These are phyloP conservation scores for Unio pictorum DNA, from an alignment of 2,888 invertebrate species.

Conservation along the genomic window DNA sequence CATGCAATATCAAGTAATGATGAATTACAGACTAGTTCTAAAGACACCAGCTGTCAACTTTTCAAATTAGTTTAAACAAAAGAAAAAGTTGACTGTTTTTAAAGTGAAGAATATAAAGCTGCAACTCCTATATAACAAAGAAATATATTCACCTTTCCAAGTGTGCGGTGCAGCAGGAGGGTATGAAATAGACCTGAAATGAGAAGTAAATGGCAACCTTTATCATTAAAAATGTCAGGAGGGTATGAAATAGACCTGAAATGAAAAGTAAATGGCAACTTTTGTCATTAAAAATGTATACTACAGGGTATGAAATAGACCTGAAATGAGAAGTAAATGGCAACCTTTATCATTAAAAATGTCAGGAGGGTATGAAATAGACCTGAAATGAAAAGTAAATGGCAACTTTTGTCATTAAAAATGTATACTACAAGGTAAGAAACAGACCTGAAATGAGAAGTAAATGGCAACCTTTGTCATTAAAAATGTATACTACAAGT, in stretches of 20 bases:
- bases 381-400: slow-evolving; percentile 53
- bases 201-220: slow-evolving; percentile 1
- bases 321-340: slow-evolving; percentile 44
- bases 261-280: slow-evolving; percentile 13
- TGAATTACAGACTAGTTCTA: too few relatives aligned
- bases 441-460: slow-evolving; percentile 68
- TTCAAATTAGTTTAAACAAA: too few relatives aligned
- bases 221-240: slow-evolving; percentile 46
- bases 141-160: slow-evolving; percentile 70
- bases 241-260: slow-evolving; percentile 73
- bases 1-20: too few relatives aligned
- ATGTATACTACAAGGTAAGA: slow-evolving; percentile 62
- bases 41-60: too few relatives aligned
- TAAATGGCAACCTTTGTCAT: neutral
- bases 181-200: slow-evolving; percentile 73
- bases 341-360: neutral
- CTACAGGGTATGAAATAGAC: slow-evolving; percentile 72
- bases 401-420: neutral
- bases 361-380: slow-evolving; percentile 73
- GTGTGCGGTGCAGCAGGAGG: slow-evolving; percentile 72
- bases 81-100: neutral
- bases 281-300: too few relatives aligned
- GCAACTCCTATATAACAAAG: neutral
- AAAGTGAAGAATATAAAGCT: neutral
- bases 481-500: too few relatives aligned